Conservation (phyloP, 2,888 invertebrate species). For the Sphaerophoria taeniata region DNA sequence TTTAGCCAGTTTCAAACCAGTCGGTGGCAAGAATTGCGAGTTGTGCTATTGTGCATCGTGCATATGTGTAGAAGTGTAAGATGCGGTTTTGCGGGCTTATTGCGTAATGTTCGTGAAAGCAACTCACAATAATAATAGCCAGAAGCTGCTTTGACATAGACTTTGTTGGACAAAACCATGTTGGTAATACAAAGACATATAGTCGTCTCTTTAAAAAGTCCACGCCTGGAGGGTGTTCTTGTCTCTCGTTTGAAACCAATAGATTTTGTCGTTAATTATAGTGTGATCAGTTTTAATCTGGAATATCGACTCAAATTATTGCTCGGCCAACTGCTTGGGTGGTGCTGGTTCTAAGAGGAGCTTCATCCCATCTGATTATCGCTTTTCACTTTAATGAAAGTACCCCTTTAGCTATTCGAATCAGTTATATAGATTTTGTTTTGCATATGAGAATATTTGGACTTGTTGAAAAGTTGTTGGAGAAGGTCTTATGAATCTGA, state of each 20-base stretch:
- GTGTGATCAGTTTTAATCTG: constrained; percentile 28
- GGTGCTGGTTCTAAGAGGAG: too few relatives aligned
- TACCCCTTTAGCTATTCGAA: too few relatives aligned
- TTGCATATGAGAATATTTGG: too few relatives aligned
- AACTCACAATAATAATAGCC: constrained; percentile 44
- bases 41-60: constrained; percentile 37
- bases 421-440: too few relatives aligned
- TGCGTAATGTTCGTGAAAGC: constrained; percentile 46
- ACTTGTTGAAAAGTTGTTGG: too few relatives aligned
- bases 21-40: background rate
- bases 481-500: too few relatives aligned
- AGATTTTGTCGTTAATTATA: constrained; percentile 49
- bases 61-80: background rate
- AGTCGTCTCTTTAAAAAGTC: constrained; percentile 17
- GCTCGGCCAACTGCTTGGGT: too few relatives aligned
- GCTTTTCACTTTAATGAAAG: too few relatives aligned
- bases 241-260: constrained; percentile 43
- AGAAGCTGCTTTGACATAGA: constrained; percentile 14
- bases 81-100: background rate
- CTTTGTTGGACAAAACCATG: constrained; percentile 12
- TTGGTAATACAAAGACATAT: background rate
- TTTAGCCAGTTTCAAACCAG: constrained; percentile 29
- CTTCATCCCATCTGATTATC: too few relatives aligned
- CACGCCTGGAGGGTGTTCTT: constrained; percentile 41
- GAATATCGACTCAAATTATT: too few relatives aligned